A percentile compares a stretch with the other conserved stretches of the same genome.
phyloP scores from a whole-genome alignment of 1,140 invertebrate species.

The Conus betulinus region DNA sequence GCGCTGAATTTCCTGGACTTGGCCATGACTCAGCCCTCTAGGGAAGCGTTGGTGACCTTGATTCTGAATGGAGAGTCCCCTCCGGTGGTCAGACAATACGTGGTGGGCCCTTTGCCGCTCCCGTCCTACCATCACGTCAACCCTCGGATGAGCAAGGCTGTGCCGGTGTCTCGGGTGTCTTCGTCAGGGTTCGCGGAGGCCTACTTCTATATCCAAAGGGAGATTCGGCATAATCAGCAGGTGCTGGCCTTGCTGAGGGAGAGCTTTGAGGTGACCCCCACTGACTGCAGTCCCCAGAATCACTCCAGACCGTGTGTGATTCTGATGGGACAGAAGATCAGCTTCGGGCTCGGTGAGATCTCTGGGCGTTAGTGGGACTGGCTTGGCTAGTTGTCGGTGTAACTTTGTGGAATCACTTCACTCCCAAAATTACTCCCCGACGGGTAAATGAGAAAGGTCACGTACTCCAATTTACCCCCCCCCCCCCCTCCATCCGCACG shows the following conservation, averaged over 20 bases:
- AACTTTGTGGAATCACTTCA: too few relatives aligned
- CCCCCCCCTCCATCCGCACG: not conserved
- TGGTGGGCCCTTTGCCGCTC: conserved; percentile 56
- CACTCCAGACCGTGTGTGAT: not conserved
- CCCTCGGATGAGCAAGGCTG: conserved; percentile 43
- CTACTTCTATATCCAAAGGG: not conserved
- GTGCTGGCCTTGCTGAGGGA: not conserved
- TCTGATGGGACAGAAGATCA: conserved; percentile 18
- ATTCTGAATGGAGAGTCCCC: conserved; percentile 44
- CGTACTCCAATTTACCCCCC: not conserved
- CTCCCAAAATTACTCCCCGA: too few relatives aligned
- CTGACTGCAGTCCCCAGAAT: not conserved
- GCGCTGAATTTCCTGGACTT: conserved; percentile 52
- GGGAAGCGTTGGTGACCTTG: conserved; percentile 61
- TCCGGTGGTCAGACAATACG: conserved; percentile 58
- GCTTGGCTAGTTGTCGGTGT: too few relatives aligned
- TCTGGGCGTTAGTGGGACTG: not conserved
- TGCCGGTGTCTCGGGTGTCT: not conserved
- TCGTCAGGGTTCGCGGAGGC: not conserved
- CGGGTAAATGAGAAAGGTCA: too few relatives aligned
- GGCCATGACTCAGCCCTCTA: conserved; percentile 39
- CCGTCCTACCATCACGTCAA: conserved; percentile 39
- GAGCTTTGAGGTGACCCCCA: conserved; percentile 3
- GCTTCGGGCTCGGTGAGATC: conserved; percentile 29
- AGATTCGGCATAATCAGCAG: not conserved